Base-by-base conservation (phyloP, 2,888 invertebrate genomes). In the Epinotia nisella region DNA sequence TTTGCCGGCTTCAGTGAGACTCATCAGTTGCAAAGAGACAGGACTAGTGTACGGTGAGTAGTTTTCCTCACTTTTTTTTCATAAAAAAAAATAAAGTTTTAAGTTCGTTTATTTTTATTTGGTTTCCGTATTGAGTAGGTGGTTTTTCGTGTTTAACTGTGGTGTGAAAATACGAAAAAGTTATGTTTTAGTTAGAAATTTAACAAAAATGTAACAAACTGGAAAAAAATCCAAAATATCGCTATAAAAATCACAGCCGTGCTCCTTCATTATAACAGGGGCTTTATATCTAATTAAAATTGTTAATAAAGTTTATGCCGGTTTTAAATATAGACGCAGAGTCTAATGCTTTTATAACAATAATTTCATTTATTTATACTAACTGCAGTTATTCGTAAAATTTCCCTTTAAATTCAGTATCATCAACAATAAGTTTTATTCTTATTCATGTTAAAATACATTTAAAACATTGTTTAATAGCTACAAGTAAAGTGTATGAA, bases 41-140 rank as follows among this genome's bases (percentile, higher is more conserved):
- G 39, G 60, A 68, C 72, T n/a, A 58, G 69, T 73, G 73, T 51
- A 41, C 17, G 73, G 73, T 73, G 64, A 73, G 73, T 49, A 60
- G 45, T 56, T 56, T 59, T 24, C 9, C 17, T 67, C 15, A 51
- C 39, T 56, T 29, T 61, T 61, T 19, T 72, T 49, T 39, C 3
- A 55, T 39, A 9, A 41, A 61, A 19, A n/a, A 21, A 0, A n/a
- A n/a, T n/a, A n/a, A 19, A 60, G 21, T 21, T 69, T 60, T n/a
- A 21, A 13, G 11, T 58, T 45, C n/a, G 21, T 55, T 24, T 3
- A 24, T 29, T 58, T 53, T 35, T 35, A 15, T 13, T 13, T 49
- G 58, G 21, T 55, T 55, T 55, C 3, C 1, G 39, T 41, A 17
- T 53, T 59, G 35, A 68, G n/a, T n/a, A 62, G 70, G 75, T 71